These are phyloP conservation scores for Ashinkailepas kermadecensis DNA, from an alignment of 2,888 invertebrate genomes.

Conservation along the genomic window DNA sequence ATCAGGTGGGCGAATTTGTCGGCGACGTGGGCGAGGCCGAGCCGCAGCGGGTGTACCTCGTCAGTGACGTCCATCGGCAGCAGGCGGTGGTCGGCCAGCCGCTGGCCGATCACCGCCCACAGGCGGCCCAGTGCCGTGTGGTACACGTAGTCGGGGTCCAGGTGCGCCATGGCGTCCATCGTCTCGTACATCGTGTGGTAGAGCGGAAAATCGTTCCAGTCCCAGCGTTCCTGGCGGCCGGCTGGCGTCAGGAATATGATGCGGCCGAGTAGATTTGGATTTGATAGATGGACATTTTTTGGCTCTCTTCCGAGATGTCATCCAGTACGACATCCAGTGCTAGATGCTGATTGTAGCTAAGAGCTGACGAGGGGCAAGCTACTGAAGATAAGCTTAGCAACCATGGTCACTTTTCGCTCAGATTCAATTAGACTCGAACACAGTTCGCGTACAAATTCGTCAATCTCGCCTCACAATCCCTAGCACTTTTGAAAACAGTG, in stretches of 20 bases:
- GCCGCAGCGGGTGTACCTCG: slow-evolving; percentile 27
- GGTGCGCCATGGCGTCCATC: slow-evolving; percentile 38
- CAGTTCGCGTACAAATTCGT: too few relatives aligned
- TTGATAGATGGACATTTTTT: too few relatives aligned
- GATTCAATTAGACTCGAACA: too few relatives aligned
- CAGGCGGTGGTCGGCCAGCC: slow-evolving; percentile 31
- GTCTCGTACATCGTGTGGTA: slow-evolving; percentile 42
- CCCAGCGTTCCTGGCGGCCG: slow-evolving; percentile 27
- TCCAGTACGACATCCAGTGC: too few relatives aligned
- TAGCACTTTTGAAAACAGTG: too few relatives aligned
- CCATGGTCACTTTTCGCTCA: too few relatives aligned
- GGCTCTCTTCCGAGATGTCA: too few relatives aligned
- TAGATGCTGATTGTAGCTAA: too few relatives aligned
- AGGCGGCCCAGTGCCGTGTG: slow-evolving; percentile 35
- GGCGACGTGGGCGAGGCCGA: not conserved
- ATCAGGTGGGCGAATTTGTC: not conserved
- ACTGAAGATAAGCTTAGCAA: too few relatives aligned
- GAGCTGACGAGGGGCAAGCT: too few relatives aligned
- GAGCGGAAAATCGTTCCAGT: slow-evolving; percentile 38
- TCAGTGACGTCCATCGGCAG: slow-evolving; percentile 29
- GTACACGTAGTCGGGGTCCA: slow-evolving; percentile 40
- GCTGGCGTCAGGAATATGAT: not conserved
- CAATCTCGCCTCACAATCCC: too few relatives aligned
- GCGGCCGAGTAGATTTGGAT: too few relatives aligned
- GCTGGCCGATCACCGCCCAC: slow-evolving; percentile 31